Conservation (phyloP, 1,140 invertebrate species). For the Achatina immaculata region DNA sequence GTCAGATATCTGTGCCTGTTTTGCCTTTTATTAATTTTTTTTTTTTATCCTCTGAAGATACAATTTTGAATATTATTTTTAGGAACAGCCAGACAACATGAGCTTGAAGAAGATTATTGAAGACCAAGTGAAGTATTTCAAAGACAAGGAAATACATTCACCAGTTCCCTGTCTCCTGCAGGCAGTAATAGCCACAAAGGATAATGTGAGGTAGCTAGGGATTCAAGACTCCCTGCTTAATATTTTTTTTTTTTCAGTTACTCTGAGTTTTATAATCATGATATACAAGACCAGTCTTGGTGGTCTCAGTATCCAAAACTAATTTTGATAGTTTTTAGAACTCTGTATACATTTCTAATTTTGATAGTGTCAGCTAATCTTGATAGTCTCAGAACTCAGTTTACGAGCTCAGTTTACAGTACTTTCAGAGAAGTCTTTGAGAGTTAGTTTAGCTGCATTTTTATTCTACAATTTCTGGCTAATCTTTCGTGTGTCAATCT, state of each 20-base stretch:
- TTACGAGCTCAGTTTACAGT: too few relatives aligned
- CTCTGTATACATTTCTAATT: too few relatives aligned
- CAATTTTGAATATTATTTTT: not conserved
- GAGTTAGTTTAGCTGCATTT: too few relatives aligned
- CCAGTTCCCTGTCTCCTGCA: not conserved
- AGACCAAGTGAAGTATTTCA: not conserved
- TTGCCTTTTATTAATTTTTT: not conserved
- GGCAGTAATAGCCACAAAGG: not conserved
- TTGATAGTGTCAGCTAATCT: too few relatives aligned
- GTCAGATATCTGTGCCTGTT: not conserved
- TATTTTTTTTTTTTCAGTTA: not conserved
- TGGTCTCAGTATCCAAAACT: too few relatives aligned
- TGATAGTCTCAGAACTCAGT: too few relatives aligned
- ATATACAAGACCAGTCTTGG: too few relatives aligned
- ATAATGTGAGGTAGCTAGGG: slow-evolving; percentile 2
- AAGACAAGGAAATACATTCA: slow-evolving; percentile 11
- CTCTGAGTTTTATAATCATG: too few relatives aligned
- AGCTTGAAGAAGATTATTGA: slow-evolving; percentile 6
- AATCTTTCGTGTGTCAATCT: too few relatives aligned
- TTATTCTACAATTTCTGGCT: too few relatives aligned
- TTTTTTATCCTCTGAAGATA: not conserved
- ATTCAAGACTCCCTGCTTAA: not conserved
- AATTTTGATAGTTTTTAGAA: too few relatives aligned
- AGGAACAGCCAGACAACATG: not conserved
- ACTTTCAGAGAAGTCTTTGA: too few relatives aligned